Percentiles rank a stretch among this genome's conserved stretches.
phyloP scores from a whole-genome alignment of 2,888 invertebrate genomes.

The Andricus quercusramuli region DNA sequence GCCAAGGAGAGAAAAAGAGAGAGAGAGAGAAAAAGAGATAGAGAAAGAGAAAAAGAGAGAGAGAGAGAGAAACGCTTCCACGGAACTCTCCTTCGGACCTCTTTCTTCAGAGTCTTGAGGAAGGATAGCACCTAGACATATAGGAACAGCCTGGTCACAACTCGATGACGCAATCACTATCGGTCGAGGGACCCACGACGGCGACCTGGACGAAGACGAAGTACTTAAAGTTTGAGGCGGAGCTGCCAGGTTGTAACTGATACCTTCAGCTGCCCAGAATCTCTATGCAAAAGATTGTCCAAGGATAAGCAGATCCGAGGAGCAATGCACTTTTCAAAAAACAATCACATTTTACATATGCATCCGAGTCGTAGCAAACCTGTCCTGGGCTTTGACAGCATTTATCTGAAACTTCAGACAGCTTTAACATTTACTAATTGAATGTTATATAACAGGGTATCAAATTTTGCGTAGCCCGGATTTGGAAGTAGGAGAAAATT shows the following conservation, averaged over 20 bases:
- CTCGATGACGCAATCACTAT: conserved; percentile 41
- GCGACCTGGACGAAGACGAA: conserved; percentile 36
- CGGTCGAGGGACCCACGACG: conserved; percentile 26
- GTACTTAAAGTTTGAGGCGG: conserved; percentile 37
- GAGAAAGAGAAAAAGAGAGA: too few species aligned
- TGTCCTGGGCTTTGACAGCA: background rate
- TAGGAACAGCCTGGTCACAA: conserved; percentile 31
- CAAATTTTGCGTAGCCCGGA: too few species aligned
- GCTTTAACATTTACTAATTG: background rate
- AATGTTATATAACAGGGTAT: background rate
- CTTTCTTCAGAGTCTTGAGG: background rate
- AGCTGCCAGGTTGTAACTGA: conserved; percentile 37
- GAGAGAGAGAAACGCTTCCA: background rate
- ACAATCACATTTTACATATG: background rate
- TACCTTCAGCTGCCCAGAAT: conserved; percentile 20
- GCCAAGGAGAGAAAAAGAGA: conserved; percentile 3
- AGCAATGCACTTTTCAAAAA: conserved; percentile 16
- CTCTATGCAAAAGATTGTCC: conserved; percentile 32
- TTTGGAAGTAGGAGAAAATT: too few species aligned
- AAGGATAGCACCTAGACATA: conserved; percentile 33
- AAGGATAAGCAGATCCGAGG: background rate
- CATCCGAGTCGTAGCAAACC: background rate
- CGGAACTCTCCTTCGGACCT: background rate
- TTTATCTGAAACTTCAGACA: background rate
- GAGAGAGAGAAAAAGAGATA: too few species aligned